phyloP scores from a whole-genome alignment of 2,797 vertebrate genomes.

The Thripadectes ignobilis region DNA sequence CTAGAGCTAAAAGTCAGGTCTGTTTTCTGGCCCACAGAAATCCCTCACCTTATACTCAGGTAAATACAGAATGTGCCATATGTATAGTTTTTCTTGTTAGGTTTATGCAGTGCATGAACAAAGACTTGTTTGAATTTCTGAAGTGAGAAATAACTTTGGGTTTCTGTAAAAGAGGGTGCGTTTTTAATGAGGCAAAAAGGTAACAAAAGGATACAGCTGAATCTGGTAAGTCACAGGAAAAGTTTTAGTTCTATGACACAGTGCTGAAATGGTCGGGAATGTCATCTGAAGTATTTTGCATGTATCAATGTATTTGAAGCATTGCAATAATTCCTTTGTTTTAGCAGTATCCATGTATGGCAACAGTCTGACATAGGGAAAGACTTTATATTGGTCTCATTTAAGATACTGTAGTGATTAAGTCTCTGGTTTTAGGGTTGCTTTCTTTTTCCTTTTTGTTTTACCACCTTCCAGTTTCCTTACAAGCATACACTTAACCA shows the following conservation, averaged over 20 bases:
- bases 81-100: background rate
- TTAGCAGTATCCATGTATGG: background rate
- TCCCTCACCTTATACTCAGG: background rate
- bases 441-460: background rate
- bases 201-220: background rate
- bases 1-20: background rate
- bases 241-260: background rate
- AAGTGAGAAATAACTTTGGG: background rate
- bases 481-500: constrained; percentile 62
- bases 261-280: background rate
- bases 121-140: background rate
- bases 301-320: background rate
- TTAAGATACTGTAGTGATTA: constrained; percentile 2
- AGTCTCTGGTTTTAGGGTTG: constrained; percentile 34
- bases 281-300: background rate
- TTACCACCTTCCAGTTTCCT: constrained; percentile 57
- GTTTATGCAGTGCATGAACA: background rate
- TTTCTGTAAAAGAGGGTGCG: background rate
- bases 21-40: background rate
- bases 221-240: background rate
- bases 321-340: background rate
- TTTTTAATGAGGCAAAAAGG: background rate
- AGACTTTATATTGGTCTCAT: background rate
- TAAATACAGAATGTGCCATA: background rate
- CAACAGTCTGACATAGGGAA: background rate